Base-by-base conservation (phyloP, 2,888 invertebrate genomes). In the Hemistola chrysoprasaria region DNA sequence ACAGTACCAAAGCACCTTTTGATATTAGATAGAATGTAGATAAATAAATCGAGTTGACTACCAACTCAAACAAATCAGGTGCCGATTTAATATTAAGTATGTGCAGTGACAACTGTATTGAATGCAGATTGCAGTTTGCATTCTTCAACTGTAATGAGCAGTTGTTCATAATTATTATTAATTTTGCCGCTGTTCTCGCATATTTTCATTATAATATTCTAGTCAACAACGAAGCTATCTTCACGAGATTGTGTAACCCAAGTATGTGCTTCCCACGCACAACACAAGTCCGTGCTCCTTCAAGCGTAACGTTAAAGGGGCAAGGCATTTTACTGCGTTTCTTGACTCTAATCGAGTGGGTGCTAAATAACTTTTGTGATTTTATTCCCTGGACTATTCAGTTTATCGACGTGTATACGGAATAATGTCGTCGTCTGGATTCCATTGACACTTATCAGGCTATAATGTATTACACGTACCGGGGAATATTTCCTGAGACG, bases 211-310 rank as follows among this genome's bases (percentile, higher is more conserved):
- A 49, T 53, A 61, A 62, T 62, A 56, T 58, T 56, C 52, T 71
- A 58, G 61, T 58, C 59, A 56, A 56, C 61, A 70, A 69, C 65
- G 67, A 70, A 78, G 72, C 71, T 74, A 75, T 78, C 76, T 78
- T 76, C 70, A 61, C 65, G 69, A 76, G 78, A 80, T 85, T 83
- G 81, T 84, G 86, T 82, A 85, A 85, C 76, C 65, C 68, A 79
- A 87, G 84, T 77, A 77, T 84, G 81, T 81, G 78, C 77, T 87
- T 87, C 87, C 87, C 87, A 88, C 87, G 86, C 83, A 76, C 70
- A 65, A 72, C 71, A 71, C 71, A 69, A 71, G 72, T 59, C 63
- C 47, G 56, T 49, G 59, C 59, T 72, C 75, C 77, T 68, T 75
- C 72, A 72, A 78, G 77, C 86, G 83, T 86, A 75, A 83, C 81